Base-by-base conservation (phyloP, 2,113 vertebrate genomes). In the Melanerpes formicivorus region DNA sequence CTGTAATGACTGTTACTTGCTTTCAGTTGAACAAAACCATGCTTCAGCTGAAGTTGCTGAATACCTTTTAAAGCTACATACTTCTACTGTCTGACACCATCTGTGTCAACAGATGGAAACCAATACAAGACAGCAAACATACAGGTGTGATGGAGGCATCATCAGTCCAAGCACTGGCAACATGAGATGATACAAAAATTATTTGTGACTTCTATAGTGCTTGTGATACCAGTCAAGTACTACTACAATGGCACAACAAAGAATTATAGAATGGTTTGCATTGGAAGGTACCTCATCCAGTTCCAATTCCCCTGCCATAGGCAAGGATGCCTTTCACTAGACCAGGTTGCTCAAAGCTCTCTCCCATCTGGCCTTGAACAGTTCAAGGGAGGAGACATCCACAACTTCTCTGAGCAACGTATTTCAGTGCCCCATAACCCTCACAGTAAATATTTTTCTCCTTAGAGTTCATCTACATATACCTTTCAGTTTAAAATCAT, bases 41-140 rank as follows among this genome's bases (percentile, higher is more conserved):
- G 46, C 27, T 52, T 76, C 66, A 46, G 34, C 11, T 58, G 18
- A 13, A 87, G 40, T 12, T 6, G 1, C 40, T 32, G 11, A 81
- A 84, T 8, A 15, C 11, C 59, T 65, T 58, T 34, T 42, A 90
- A 73, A 79, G 40, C 26, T 40, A 14, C 0, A 0, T 25, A 64
- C 5, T 52, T 55, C 60, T 48, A 21, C 34, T 48, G 21, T 69
- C 44, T 25, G 27, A 85, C 60, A 42, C 18, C 15, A 29, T 18
- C 59, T 10, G 1, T 13, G 32, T 30, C 44, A 70, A 77, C 26
- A 63, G 37, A 74, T 1, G 30, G 50, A 80, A 73, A 69, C 14
- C 18, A 88, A 25, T 1, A 18, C 2, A 34, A n/a, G 56, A 55
- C 23, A 59, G n/a, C 72, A 58, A 18, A 2, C 0, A 0, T 54